Evolutionary conservation across 2,113 vertebrate species (phyloP), one percentile per base, ranked within the genome.

Genomic region (Oncorhynchus nerka): DNA sequence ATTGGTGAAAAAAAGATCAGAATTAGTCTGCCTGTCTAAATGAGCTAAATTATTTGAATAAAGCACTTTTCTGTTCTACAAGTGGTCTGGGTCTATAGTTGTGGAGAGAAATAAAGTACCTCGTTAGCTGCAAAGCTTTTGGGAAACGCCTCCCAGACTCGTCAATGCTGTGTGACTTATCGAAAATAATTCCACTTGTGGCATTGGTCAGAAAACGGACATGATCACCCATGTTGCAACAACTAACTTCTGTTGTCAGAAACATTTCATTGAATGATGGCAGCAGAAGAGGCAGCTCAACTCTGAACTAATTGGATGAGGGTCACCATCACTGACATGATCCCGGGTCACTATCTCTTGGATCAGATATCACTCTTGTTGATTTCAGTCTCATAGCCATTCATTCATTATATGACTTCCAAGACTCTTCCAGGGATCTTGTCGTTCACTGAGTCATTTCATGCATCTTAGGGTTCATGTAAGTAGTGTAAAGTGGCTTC

Each of bases 61-160:
- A 19, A 55, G 51, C 51, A 55, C 51, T 55, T 55, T 55, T 16
- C 51, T 55, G 51, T 55, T 55, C 39, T 19, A 55, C 4, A 81
- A 22, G 55, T 86, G 89, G 91, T 89, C 51, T 16, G 51, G 51
- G 51, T 55, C 51, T 16, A 55, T 55, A 55, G 51, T 19, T 11
- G 9, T 11, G 9, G 9, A 45, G 39, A 45, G 15, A 55, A 91
- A 55, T 55, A 19, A 39, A 9, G 39, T 45, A 45, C 39, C 39
- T 12, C 2, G 39, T 55, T 55, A 55, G 89, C 91, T 92, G 90
- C 79, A 87, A 76, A 79, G 48, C 71, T 51, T 75, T 70, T 87
- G 78, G 85, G 8, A 45, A 13, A 69, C n/a, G 16, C 20, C 1
- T 9, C 62, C 62, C 39, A 55, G 51, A 15, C 51, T 19, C 19